Conservation (phyloP, 2,888 invertebrate genomes). For the Elmis aenea region DNA sequence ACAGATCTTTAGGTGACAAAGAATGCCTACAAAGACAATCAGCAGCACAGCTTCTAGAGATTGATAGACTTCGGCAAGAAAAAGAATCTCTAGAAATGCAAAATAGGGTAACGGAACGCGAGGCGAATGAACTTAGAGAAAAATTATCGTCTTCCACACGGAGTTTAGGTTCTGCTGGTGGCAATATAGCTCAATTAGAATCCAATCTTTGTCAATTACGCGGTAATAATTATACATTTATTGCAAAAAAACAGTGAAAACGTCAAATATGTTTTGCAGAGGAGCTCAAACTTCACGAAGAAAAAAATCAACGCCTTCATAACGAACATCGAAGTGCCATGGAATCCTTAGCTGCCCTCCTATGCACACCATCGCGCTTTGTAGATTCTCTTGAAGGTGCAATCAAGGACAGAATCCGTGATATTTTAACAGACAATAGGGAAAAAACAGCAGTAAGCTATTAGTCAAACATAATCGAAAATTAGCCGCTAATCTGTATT, state of each 20-base stretch:
- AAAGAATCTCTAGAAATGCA: constrained; percentile 71
- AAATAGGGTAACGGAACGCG: constrained; percentile 67
- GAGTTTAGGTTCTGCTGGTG: constrained; percentile 61
- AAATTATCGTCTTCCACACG: constrained; percentile 61
- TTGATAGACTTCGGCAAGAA: constrained; percentile 70
- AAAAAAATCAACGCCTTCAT: constrained; percentile 62
- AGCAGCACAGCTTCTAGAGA: constrained; percentile 64
- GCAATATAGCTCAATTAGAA: constrained; percentile 66
- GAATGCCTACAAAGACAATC: constrained; percentile 71
- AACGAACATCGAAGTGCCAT: constrained; percentile 64
- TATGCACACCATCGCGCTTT: constrained; percentile 66
- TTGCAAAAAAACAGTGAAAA: no score
- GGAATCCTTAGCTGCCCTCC: constrained; percentile 65
- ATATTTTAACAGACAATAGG: constrained; percentile 71
- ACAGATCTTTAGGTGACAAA: constrained; percentile 62
- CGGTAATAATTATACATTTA: no score
- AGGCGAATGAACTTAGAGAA: constrained; percentile 63
- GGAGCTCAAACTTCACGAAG: constrained; percentile 64
- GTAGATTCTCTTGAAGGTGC: constrained; percentile 74
- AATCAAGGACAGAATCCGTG: constrained; percentile 74
- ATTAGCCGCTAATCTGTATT: constrained; percentile 1
- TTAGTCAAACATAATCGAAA: not conserved
- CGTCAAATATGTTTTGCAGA: no score
- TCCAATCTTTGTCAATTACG: constrained; percentile 61
- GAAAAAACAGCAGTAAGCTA: constrained; percentile 65